A percentile compares a stretch with the other conserved stretches of the same genome.
These are phyloP conservation scores for Nymphicus hollandicus DNA, from an alignment of 2,113 vertebrate species.

Conservation along the genomic window DNA sequence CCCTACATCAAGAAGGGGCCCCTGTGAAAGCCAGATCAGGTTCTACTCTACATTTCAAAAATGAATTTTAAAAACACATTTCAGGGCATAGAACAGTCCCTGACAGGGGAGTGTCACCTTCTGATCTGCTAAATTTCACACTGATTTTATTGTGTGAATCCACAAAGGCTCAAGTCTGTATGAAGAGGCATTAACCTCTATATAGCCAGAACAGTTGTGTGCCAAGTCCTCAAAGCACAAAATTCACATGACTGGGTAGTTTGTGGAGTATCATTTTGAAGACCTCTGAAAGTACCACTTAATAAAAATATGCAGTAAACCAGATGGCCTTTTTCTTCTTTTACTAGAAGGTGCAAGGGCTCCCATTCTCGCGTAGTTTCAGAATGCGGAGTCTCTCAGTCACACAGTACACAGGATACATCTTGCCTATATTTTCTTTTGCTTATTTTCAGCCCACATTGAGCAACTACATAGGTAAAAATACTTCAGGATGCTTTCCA, in stretches of 20 bases:
- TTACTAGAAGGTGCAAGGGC: not conserved
- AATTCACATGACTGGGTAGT: not conserved
- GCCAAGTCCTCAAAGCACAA: not conserved
- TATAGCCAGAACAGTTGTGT: not conserved
- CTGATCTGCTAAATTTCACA: not conserved
- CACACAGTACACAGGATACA: not conserved
- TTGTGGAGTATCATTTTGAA: not conserved
- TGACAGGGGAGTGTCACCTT: not conserved
- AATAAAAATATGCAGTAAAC: not conserved
- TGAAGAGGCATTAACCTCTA: not conserved
- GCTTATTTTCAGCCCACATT: not conserved
- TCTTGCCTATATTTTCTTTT: not conserved
- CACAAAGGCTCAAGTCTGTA: not conserved
- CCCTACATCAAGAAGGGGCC: too few relatives aligned
- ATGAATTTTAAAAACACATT: not conserved
- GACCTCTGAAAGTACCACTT: not conserved
- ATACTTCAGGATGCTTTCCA: slow-evolving; percentile 17
- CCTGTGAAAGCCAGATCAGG: not conserved
- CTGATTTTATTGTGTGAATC: not conserved
- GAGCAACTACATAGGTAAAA: slow-evolving; percentile 33
- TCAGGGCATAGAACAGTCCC: not conserved
- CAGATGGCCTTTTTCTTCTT: not conserved
- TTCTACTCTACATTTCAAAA: not conserved
- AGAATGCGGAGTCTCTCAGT: not conserved
- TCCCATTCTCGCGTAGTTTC: not conserved